Conservation (phyloP, 92 coral and sea anemone species). For the Phenganax subtilis region DNA sequence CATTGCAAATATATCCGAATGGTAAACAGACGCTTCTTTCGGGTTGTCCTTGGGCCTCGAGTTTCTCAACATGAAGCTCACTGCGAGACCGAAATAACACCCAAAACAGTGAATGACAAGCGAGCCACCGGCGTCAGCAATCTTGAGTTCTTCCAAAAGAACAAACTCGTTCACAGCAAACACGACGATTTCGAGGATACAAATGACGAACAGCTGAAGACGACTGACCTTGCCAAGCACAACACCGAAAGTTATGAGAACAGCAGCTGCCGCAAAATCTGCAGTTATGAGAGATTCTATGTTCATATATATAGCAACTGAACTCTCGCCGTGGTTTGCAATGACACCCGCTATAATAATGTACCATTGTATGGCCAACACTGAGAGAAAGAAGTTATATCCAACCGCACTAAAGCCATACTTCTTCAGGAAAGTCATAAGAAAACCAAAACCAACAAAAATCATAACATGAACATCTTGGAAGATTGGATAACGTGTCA, state of each 20-base stretch:
- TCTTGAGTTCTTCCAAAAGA: conserved; percentile 51
- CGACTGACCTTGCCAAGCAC: conserved; percentile 71
- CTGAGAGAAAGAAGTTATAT: conserved; percentile 65
- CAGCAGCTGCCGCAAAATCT: conserved; percentile 65
- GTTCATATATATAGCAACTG: conserved; percentile 14
- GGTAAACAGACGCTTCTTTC: conserved; percentile 56
- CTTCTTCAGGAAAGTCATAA: conserved; percentile 70
- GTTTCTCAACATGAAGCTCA: conserved; percentile 48
- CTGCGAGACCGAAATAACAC: conserved; percentile 62
- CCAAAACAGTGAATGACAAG: conserved; percentile 62
- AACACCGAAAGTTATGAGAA: conserved; percentile 63
- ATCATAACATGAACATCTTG: conserved; percentile 80
- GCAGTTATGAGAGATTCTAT: conserved; percentile 47
- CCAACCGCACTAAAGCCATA: conserved; percentile 64
- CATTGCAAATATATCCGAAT: conserved; percentile 64
- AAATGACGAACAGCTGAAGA: conserved; percentile 58
- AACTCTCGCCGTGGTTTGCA: conserved; percentile 15
- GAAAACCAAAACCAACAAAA: conserved; percentile 67
- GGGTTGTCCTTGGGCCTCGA: conserved; percentile 36
- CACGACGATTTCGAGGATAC: conserved; percentile 53
- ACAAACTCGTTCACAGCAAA: conserved; percentile 57
- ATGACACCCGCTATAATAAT: conserved; percentile 27
- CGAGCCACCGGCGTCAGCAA: conserved; percentile 66
- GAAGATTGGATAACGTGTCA: conserved; percentile 48
- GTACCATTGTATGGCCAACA: conserved; percentile 62